These are phyloP conservation scores for Gandaritis pyraliata DNA, from an alignment of 2,888 invertebrate genomes.

Conservation along the genomic window DNA sequence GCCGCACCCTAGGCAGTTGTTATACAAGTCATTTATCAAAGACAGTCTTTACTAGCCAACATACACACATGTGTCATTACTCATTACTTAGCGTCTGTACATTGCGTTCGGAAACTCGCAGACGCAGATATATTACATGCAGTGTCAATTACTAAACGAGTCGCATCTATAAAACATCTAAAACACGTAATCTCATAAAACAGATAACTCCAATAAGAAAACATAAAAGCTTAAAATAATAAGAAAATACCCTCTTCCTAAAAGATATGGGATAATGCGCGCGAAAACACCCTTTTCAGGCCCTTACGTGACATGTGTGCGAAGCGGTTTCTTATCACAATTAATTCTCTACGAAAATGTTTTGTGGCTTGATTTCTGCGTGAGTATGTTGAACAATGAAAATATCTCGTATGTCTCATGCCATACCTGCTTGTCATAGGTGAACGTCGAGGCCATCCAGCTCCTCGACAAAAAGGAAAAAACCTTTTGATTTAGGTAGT, in stretches of 20 bases:
- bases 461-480: too few relatives aligned
- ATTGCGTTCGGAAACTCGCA: too few relatives aligned
- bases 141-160: too few relatives aligned
- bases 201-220: slow-evolving; percentile 32
- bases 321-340: slow-evolving; percentile 53
- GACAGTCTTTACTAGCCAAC: too few relatives aligned
- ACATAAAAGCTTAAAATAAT: slow-evolving; percentile 45
- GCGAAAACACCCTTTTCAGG: slow-evolving; percentile 53
- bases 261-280: slow-evolving; percentile 45
- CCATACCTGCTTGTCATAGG: not conserved
- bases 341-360: slow-evolving; percentile 46
- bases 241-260: slow-evolving; percentile 40
- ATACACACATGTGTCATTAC: too few relatives aligned
- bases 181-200: slow-evolving; percentile 21
- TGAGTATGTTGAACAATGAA: slow-evolving; percentile 13
- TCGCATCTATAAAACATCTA: too few relatives aligned
- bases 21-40: too few relatives aligned
- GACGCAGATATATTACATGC: too few relatives aligned
- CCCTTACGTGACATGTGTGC: slow-evolving; percentile 52
- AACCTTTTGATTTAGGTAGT: too few relatives aligned
- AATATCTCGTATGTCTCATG: not conserved
- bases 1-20: too few relatives aligned
- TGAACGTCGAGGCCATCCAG: too few relatives aligned
- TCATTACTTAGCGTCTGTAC: too few relatives aligned
- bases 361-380: slow-evolving; percentile 28